A percentile compares a stretch with the other conserved stretches of the same genome.
These are phyloP conservation scores for Delia radicum DNA, from an alignment of 1,140 invertebrate species.

Conservation along the genomic window DNA sequence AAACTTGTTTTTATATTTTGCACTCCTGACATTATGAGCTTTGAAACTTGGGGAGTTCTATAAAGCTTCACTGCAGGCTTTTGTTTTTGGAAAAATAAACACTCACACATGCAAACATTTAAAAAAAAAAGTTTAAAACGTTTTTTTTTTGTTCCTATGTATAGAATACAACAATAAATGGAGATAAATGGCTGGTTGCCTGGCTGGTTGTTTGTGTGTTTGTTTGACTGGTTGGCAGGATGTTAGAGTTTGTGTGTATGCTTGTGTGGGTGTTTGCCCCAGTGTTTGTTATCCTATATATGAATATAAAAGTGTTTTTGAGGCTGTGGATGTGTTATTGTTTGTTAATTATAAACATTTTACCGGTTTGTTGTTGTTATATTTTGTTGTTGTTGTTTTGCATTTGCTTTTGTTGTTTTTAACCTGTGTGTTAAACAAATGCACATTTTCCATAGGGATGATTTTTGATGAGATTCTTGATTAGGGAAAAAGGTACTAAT, in stretches of 20 bases:
- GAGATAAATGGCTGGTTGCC: background rate
- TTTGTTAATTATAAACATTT: conserved; percentile 5
- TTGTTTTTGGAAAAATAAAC: background rate
- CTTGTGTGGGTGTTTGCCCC: background rate
- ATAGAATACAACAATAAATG: background rate
- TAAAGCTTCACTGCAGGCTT: background rate
- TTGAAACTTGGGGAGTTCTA: background rate
- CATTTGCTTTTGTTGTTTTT: background rate
- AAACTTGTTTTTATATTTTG: background rate
- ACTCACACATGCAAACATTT: background rate
- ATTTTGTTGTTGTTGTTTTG: background rate
- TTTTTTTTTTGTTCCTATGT: too few relatives aligned
- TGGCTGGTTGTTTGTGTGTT: background rate
- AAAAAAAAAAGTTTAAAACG: background rate
- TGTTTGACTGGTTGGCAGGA: background rate
- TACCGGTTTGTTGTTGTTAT: background rate
- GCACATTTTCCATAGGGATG: too few relatives aligned
- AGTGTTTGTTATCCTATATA: too few relatives aligned
- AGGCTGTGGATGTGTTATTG: too few relatives aligned
- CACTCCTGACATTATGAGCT: background rate
- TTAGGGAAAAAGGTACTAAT: too few relatives aligned
- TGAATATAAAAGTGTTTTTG: too few relatives aligned
- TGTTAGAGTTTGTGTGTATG: background rate
- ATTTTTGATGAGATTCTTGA: too few relatives aligned
- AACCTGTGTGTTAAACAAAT: background rate